A percentile compares a stretch with the other conserved stretches of the same genome.
Conservation (phyloP, 2,888 invertebrate species). For the Morpho achilles region DNA sequence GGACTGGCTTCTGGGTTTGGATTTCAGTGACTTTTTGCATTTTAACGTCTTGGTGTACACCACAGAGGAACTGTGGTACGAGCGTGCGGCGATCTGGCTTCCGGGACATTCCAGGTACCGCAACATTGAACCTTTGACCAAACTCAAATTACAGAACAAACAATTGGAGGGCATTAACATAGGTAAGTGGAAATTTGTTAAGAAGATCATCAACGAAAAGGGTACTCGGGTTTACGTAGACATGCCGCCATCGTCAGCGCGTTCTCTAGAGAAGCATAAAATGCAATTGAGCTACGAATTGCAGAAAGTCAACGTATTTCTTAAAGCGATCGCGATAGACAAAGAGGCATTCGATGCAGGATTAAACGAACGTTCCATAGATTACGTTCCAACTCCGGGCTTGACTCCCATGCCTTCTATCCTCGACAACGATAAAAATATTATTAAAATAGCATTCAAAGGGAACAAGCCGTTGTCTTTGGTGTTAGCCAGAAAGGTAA, state of each 20-base stretch:
- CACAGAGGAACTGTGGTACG: constrained; percentile 64
- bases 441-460: constrained; percentile 51
- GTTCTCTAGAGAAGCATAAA: constrained; percentile 52
- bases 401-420: constrained; percentile 51
- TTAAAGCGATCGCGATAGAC: constrained; percentile 63
- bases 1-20: constrained; percentile 55
- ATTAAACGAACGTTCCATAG: constrained; percentile 39
- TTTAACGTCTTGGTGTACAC: constrained; percentile 61
- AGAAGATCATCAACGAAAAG: constrained; percentile 51
- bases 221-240: constrained; percentile 66
- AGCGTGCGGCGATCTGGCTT: constrained; percentile 66
- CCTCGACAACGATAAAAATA: constrained; percentile 34
- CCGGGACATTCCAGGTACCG: constrained; percentile 58
- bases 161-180: constrained; percentile 47
- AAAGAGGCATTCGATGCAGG: constrained; percentile 61
- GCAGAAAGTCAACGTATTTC: constrained; percentile 60
- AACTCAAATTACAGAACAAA: constrained; percentile 60
- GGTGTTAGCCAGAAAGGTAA: constrained; percentile 51
- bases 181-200: constrained; percentile 65
- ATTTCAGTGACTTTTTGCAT: constrained; percentile 47
- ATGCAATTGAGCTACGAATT: constrained; percentile 65
- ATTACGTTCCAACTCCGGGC: constrained; percentile 35
- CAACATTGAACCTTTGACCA: constrained; percentile 52
- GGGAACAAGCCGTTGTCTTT: constrained; percentile 46
- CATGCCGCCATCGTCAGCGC: constrained; percentile 62